Conservation (phyloP, 2,113 vertebrate genomes). For the Neogobius melanostomus region DNA sequence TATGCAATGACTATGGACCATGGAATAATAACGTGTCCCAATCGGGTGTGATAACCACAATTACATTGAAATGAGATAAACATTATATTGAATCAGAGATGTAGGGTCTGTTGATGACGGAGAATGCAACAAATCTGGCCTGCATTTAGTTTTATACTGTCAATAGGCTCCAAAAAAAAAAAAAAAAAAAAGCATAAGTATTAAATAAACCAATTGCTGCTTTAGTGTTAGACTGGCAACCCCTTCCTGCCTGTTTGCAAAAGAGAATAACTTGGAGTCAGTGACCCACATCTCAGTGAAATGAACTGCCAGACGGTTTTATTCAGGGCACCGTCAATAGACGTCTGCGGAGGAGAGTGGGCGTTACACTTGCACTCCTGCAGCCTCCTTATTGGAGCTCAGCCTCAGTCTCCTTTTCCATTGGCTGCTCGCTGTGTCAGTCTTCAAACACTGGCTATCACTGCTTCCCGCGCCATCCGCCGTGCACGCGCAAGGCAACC, state of each 20-base stretch:
- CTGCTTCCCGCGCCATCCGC: conserved; percentile 65
- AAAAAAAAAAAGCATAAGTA: too few species aligned
- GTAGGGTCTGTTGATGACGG: too few species aligned
- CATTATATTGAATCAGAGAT: too few species aligned
- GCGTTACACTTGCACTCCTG: conserved; percentile 1
- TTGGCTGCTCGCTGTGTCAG: conserved; percentile 58
- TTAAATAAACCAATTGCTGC: too few species aligned
- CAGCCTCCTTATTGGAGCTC: conserved; percentile 42
- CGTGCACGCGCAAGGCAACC: conserved; percentile 72
- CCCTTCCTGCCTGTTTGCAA: conserved; percentile 21
- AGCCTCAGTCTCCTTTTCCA: conserved; percentile 4
- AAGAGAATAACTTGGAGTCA: conserved; percentile 45
- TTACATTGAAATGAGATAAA: too few species aligned
- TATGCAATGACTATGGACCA: neutral
- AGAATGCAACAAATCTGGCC: too few species aligned
- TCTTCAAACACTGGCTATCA: conserved; percentile 35
- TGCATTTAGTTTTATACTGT: too few species aligned
- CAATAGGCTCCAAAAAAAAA: too few species aligned
- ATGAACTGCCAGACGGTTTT: conserved; percentile 69
- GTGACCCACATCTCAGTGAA: conserved; percentile 68
- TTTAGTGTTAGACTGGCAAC: neutral
- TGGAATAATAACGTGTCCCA: too few species aligned
- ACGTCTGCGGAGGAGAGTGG: conserved; percentile 37
- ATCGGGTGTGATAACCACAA: too few species aligned
- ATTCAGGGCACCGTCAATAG: conserved; percentile 64